Evolutionary conservation across 2,888 invertebrate species (phyloP).

Genomic region (Abrostola tripartita): DNA sequence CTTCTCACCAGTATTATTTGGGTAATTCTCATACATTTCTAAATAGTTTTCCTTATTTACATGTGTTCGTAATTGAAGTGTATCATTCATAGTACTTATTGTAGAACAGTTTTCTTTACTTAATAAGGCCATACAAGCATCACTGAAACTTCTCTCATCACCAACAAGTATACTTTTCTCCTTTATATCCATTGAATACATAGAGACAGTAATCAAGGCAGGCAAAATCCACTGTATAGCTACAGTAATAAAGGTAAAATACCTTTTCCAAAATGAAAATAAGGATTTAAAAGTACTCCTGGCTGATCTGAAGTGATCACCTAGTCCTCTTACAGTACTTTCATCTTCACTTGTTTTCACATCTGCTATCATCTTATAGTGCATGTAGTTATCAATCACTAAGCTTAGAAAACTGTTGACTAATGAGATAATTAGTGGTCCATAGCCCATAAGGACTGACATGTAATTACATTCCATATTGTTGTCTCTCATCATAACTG

Average conservation of each 20-base stretch:
- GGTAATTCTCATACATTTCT: constrained; percentile 66
- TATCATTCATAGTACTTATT: constrained; percentile 53
- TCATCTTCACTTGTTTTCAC: constrained; percentile 70
- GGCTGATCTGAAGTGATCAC: constrained; percentile 43
- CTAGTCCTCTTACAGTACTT: constrained; percentile 68
- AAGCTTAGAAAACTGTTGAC: constrained; percentile 82
- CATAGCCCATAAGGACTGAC: constrained; percentile 74
- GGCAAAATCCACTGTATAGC: constrained; percentile 79
- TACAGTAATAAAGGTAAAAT: constrained; percentile 74
- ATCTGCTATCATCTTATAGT: constrained; percentile 75
- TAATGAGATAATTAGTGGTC: constrained; percentile 77
- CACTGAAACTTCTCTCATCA: constrained; percentile 61
- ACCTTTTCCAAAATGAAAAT: constrained; percentile 66
- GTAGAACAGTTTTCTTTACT: constrained; percentile 66
- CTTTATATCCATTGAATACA: constrained; percentile 78
- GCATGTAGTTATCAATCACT: constrained; percentile 82
- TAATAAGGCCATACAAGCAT: constrained; percentile 75
- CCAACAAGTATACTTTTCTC: constrained; percentile 60
- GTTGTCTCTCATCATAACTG: constrained; percentile 48
- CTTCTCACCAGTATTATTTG: constrained; percentile 59
- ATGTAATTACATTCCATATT: constrained; percentile 69
- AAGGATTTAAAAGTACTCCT: constrained; percentile 47
- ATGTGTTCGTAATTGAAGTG: constrained; percentile 65
- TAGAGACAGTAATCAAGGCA: constrained; percentile 71
- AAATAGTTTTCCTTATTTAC: constrained; percentile 67